Percentiles rank a stretch among this genome's conserved stretches.
phyloP scores from a whole-genome alignment of 2,113 vertebrate species.

The Ifrita kowaldi region DNA sequence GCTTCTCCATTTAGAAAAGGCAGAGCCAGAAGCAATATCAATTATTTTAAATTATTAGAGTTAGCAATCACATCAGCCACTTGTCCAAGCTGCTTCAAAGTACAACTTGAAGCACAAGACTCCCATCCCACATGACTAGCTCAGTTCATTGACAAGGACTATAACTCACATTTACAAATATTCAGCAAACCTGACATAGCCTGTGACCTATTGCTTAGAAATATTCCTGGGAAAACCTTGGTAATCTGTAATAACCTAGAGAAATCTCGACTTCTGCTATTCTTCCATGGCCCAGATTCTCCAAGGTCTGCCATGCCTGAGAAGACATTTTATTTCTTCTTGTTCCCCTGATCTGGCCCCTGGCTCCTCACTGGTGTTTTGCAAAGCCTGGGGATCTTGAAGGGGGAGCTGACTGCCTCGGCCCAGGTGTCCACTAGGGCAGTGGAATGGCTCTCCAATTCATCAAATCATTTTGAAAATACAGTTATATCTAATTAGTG shows the following conservation, averaged over 20 bases:
- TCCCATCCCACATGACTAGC: background rate
- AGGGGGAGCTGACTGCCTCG: background rate
- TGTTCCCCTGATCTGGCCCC: background rate
- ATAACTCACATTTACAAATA: background rate
- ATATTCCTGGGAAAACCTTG: background rate
- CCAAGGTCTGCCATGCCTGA: background rate
- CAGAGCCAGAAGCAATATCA: background rate
- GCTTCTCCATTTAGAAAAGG: background rate
- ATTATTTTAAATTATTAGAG: slow-evolving; percentile 28
- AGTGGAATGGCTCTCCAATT: background rate
- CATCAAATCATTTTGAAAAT: slow-evolving; percentile 12
- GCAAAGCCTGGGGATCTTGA: background rate
- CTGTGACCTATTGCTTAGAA: background rate
- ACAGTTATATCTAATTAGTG: background rate
- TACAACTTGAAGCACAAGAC: background rate
- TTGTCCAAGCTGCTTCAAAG: slow-evolving; percentile 1
- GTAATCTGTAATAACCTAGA: background rate
- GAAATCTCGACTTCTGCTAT: background rate
- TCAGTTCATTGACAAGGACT: background rate
- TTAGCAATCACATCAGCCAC: background rate
- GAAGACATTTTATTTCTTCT: background rate
- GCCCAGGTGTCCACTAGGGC: background rate
- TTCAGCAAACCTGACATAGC: background rate
- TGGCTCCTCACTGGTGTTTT: background rate
- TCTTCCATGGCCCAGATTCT: background rate